phyloP scores from a whole-genome alignment of 2,888 invertebrate species.

The Netelia inedita region DNA sequence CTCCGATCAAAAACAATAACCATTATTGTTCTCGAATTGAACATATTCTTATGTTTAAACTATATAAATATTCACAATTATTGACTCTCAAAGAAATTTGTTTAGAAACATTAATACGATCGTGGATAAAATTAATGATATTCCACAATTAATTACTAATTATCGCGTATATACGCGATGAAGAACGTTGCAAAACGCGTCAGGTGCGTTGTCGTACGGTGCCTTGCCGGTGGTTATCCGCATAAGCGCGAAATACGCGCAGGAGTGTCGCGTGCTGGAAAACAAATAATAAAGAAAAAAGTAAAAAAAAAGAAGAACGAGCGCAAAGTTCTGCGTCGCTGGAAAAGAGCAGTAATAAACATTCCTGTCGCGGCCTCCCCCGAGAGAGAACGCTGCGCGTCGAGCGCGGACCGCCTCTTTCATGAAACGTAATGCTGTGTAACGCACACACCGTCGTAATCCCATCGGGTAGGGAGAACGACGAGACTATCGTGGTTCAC shows the following conservation, averaged over 20 bases:
- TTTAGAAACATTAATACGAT: neutral
- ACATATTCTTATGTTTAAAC: neutral
- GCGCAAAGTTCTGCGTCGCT: slow-evolving; percentile 44
- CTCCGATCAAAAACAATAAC: neutral
- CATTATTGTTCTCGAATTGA: too few relatives aligned
- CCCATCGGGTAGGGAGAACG: slow-evolving; percentile 38
- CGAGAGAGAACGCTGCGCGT: slow-evolving; percentile 19
- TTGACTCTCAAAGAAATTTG: neutral
- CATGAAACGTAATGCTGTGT: slow-evolving; percentile 65
- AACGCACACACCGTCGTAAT: slow-evolving; percentile 55
- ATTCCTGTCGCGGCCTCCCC: slow-evolving; percentile 33
- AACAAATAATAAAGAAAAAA: neutral
- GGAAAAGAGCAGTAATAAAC: slow-evolving; percentile 41
- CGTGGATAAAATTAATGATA: slow-evolving; percentile 1
- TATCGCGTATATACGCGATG: neutral
- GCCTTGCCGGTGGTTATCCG: slow-evolving; percentile 28
- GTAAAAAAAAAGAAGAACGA: neutral
- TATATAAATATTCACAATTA: neutral
- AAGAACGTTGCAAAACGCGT: slow-evolving; percentile 57
- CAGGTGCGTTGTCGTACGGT: slow-evolving; percentile 36
- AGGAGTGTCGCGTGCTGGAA: slow-evolving; percentile 47
- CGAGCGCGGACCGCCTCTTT: slow-evolving; percentile 50
- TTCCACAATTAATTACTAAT: slow-evolving; percentile 22
- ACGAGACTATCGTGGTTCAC: neutral
- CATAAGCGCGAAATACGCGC: neutral